Evolutionary conservation across 1,140 invertebrate genomes (phyloP), one percentile per base, ranked within the genome.

Genomic region (Trypoxylus dichotomus): DNA sequence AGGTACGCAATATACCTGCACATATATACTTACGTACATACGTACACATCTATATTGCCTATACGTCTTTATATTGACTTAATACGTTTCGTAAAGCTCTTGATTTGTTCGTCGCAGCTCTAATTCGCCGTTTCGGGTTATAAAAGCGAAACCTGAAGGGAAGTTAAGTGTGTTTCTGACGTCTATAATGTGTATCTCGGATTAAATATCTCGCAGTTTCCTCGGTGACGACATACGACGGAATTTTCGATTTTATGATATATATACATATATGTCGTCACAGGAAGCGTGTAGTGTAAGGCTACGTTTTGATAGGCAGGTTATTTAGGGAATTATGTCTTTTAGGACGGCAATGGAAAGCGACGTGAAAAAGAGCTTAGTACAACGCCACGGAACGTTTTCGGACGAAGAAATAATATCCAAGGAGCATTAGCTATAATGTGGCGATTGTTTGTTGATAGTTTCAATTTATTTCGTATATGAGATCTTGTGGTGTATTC

Each of bases 151-250:
- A n/a, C 47, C 47, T 19, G 47, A 15, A 19, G 47, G 19, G 19
- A 54, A 54, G 47, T 54, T 54, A 54, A 54, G 47, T 54, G 19
- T 54, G 47, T 54, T 54, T 7, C 15, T 54, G 47, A 54, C 47
- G 47, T 54, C 47, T 54, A 54, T 54, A 54, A 54, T 54, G 47
- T 54, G 47, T 54, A 54, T 54, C 47, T 54, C 47, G 47, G 47
- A 54, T 54, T 54, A 54, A 54, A 54, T 54, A 54, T 54, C 47
- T 54, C 47, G 47, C 47, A 54, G 47, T 54, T n/a, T 19, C 15
- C 47, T 54, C 15, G 19, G 19, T 15, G 47, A 54, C 47, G 47
- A 54, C 47, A 54, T 54, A 54, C 47, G 47, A 15, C 19, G 47
- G 47, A 54, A 54, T 54, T 54, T 54, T 54, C 47, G 47, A 54